phyloP scores from a whole-genome alignment of 1,140 invertebrate species.

The Heliconius congener region DNA sequence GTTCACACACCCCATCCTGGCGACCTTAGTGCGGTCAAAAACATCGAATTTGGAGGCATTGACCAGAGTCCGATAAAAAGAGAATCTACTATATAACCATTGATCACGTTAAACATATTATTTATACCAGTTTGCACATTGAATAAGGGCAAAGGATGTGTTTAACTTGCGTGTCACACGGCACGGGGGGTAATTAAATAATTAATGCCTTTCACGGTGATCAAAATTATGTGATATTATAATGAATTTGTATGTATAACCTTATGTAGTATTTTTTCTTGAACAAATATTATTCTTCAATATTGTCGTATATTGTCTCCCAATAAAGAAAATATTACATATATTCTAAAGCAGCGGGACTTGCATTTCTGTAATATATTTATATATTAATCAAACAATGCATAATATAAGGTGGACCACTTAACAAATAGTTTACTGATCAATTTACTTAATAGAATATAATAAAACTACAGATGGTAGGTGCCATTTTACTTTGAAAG shows the following conservation, averaged over 20 bases:
- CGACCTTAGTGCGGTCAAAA: conserved; percentile 71
- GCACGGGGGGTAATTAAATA: conserved; percentile 57
- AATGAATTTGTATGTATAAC: not conserved
- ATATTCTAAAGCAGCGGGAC: not conserved
- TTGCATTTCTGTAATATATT: not conserved
- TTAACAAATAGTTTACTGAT: not conserved
- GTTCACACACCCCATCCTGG: conserved; percentile 62
- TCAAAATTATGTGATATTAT: conserved; percentile 29
- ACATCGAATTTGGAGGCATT: conserved; percentile 56
- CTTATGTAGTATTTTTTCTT: too few species aligned
- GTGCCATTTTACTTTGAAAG: not conserved
- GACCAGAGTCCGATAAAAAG: conserved; percentile 49
- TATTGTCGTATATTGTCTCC: too few species aligned
- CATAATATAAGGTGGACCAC: not conserved
- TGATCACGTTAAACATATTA: conserved; percentile 67
- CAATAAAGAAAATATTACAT: not conserved
- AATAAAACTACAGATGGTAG: not conserved
- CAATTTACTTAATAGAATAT: not conserved
- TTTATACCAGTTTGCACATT: conserved; percentile 66
- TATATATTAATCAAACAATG: not conserved
- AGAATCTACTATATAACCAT: conserved; percentile 41
- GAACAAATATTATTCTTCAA: too few species aligned
- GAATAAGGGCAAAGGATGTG: conserved; percentile 67
- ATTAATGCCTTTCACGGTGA: conserved; percentile 35
- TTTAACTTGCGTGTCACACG: conserved; percentile 65